Evolutionary conservation across 2,888 invertebrate genomes (phyloP).

Genomic region (Tinea semifulvella): DNA sequence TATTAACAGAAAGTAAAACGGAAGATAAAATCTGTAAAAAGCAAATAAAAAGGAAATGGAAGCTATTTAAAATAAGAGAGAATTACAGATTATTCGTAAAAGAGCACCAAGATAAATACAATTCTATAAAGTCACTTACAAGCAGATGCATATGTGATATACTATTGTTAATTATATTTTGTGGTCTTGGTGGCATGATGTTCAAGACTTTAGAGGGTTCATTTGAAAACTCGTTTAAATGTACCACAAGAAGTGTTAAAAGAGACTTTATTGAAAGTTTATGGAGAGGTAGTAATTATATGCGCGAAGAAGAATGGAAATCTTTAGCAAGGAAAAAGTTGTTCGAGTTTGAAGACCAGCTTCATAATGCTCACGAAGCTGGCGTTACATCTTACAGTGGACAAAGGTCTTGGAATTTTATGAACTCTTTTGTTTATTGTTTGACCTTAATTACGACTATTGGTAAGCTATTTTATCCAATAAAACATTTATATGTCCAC

Average conservation of each 20-base stretch:
- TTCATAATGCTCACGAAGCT: conserved; percentile 84
- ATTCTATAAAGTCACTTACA: conserved; percentile 60
- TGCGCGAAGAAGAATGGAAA: conserved; percentile 91
- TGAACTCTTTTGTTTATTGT: conserved; percentile 87
- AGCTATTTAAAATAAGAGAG: conserved; percentile 27
- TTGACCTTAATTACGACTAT: conserved; percentile 89
- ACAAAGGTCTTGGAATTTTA: conserved; percentile 86
- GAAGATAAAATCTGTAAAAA: conserved; percentile 29
- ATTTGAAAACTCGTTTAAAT: conserved; percentile 87
- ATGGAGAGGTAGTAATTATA: conserved; percentile 82
- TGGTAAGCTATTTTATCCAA: conserved; percentile 73
- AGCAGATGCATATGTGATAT: conserved; percentile 76
- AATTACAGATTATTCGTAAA: conserved; percentile 65
- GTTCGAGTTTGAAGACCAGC: conserved; percentile 85
- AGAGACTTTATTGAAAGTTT: conserved; percentile 85
- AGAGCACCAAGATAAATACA: conserved; percentile 65
- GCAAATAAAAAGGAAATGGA: conserved; percentile 39
- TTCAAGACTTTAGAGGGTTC: conserved; percentile 86
- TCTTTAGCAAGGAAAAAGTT: conserved; percentile 82
- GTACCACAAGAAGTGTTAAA: conserved; percentile 86
- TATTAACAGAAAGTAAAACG: conserved; percentile 26
- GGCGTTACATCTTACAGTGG: conserved; percentile 87
- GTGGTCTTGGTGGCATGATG: conserved; percentile 81
- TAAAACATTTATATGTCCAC: conserved; percentile 15
- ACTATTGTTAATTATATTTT: conserved; percentile 74